Percentiles rank a stretch among this genome's conserved stretches.
Conservation (phyloP, 2,888 invertebrate species). For the Caenorhabditis sp. region DNA sequence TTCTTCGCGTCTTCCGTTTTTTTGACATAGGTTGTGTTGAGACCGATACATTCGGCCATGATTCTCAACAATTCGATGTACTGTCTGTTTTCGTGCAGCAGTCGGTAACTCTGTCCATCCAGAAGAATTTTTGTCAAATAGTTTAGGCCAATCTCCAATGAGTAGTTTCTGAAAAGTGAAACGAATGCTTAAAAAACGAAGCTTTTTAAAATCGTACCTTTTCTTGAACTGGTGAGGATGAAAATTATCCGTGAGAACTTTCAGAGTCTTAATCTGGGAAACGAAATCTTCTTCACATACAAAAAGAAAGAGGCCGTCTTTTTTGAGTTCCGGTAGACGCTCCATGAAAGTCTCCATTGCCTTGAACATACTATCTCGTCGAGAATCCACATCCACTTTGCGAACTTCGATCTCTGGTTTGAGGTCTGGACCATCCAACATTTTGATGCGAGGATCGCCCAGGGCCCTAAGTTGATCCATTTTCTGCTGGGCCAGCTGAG, state of each 20-base stretch:
- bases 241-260: conserved; percentile 17
- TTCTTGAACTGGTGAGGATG: conserved; percentile 20
- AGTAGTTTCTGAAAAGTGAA: conserved; percentile 7
- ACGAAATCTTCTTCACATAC: conserved; percentile 7
- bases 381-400: conserved; percentile 22
- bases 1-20: conserved; percentile 34
- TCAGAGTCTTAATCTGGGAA: neutral
- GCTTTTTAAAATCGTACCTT: conserved; percentile 1
- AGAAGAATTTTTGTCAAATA: conserved; percentile 19
- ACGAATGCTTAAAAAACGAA: neutral
- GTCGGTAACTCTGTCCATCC: neutral
- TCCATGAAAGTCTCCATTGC: neutral
- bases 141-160: conserved; percentile 23
- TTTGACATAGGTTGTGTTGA: conserved; percentile 42
- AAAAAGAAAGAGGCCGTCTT: neutral
- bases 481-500: conserved; percentile 30
- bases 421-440: conserved; percentile 43
- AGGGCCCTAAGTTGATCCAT: conserved; percentile 40
- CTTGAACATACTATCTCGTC: conserved; percentile 25
- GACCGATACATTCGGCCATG: conserved; percentile 34
- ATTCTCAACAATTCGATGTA: neutral
- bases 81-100: neutral
- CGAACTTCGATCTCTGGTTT: conserved; percentile 34
- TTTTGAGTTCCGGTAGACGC: neutral
- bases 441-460: conserved; percentile 40